These are phyloP conservation scores for Porites divaricata DNA, from an alignment of 92 coral and sea anemone species.

Conservation along the genomic window DNA sequence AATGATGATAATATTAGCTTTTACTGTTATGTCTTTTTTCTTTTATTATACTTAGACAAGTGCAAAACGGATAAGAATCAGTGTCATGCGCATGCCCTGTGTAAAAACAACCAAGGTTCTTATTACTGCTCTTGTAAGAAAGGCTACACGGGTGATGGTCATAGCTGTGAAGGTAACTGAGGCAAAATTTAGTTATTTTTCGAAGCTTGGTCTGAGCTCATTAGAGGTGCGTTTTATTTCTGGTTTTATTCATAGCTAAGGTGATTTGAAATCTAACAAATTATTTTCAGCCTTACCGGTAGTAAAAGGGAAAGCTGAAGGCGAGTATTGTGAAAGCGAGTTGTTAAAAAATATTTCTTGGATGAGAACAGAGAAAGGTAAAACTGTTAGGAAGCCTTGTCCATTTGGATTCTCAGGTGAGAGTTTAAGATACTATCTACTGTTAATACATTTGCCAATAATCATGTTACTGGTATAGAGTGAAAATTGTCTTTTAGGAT, in stretches of 20 bases:
- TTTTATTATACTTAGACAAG: slow-evolving; percentile 64
- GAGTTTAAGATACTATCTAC: not conserved
- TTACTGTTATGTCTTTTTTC: not conserved
- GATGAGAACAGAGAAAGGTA: slow-evolving; percentile 61
- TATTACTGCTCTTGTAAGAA: slow-evolving; percentile 64
- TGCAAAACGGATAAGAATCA: slow-evolving; percentile 42
- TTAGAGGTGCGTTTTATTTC: too few relatives aligned
- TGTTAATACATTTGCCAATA: too few relatives aligned
- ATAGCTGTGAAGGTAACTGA: slow-evolving; percentile 27
- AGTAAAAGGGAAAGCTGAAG: slow-evolving; percentile 16
- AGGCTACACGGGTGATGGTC: slow-evolving; percentile 70
- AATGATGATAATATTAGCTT: not conserved
- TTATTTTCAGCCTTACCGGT: slow-evolving; percentile 13
- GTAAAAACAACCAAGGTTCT: slow-evolving; percentile 65
- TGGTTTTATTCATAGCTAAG: too few relatives aligned
- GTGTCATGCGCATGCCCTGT: slow-evolving; percentile 61
- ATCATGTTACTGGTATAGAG: too few relatives aligned
- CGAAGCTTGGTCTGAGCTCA: too few relatives aligned
- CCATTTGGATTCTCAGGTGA: slow-evolving; percentile 74
- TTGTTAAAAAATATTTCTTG: slow-evolving; percentile 61
- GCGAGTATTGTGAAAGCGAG: slow-evolving; percentile 67
- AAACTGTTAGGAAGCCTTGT: slow-evolving; percentile 51
- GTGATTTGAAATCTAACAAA: too few relatives aligned
- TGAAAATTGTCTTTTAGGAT: too few relatives aligned
- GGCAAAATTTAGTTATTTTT: not conserved